A percentile compares a stretch with the other conserved stretches of the same genome.
Conservation (phyloP, 2,113 vertebrate species). For the Psettodes erumei region DNA sequence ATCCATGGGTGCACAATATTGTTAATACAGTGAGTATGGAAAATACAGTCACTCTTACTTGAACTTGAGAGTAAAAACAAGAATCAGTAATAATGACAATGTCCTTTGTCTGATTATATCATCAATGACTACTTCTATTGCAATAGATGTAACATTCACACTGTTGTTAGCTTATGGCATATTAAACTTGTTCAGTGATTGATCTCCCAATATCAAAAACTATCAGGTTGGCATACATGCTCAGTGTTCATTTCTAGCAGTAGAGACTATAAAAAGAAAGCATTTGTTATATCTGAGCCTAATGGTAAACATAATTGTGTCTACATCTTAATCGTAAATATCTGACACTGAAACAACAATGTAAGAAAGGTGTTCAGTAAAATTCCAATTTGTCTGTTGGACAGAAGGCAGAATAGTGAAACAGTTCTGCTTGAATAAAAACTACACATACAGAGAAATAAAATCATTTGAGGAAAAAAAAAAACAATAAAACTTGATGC, state of each 20-base stretch:
- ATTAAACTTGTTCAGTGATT: conserved; percentile 73
- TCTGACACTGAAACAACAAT: conserved; percentile 69
- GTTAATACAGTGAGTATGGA: conserved; percentile 76
- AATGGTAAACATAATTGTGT: conserved; percentile 76
- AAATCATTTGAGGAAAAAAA: conserved; percentile 60
- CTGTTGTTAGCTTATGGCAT: conserved; percentile 71
- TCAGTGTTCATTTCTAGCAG: conserved; percentile 80
- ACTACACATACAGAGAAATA: conserved; percentile 72
- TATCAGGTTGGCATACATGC: conserved; percentile 70
- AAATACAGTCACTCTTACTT: conserved; percentile 67
- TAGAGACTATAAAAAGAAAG: conserved; percentile 79
- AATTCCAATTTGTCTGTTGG: conserved; percentile 64
- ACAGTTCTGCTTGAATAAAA: conserved; percentile 69
- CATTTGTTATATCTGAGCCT: conserved; percentile 74
- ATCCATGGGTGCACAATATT: conserved; percentile 73
- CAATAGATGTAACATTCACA: conserved; percentile 73
- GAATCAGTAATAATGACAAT: conserved; percentile 54
- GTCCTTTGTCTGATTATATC: conserved; percentile 58
- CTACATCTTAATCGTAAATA: conserved; percentile 74
- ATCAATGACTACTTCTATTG: conserved; percentile 67
- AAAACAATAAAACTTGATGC: conserved; percentile 69
- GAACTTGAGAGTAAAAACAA: conserved; percentile 62
- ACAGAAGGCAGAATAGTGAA: conserved; percentile 70
- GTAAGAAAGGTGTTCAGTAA: conserved; percentile 59
- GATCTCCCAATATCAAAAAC: conserved; percentile 70